Conservation (phyloP, 2,888 invertebrate species). For the Plebejus anna region DNA sequence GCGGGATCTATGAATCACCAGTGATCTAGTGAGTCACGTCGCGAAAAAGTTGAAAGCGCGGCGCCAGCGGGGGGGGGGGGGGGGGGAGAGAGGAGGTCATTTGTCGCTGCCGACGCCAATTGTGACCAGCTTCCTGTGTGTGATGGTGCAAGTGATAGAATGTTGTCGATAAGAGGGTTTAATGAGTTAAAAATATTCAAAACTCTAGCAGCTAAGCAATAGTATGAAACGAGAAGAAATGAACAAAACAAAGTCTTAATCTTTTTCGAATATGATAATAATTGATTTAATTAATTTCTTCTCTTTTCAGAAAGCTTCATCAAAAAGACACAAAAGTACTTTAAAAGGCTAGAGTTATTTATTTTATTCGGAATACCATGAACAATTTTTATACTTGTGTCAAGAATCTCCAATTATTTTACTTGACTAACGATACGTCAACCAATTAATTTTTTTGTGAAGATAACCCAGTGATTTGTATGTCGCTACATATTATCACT, state of each 20-base stretch:
- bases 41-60: constrained; percentile 40
- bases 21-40: constrained; percentile 30
- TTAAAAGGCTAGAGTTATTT: no score
- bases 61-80: constrained; percentile 59
- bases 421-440: no score
- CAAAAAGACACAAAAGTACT: no score
- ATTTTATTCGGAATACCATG: no score
- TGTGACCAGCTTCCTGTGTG: constrained; percentile 71
- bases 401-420: no score
- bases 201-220: no score
- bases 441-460: neutral
- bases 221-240: no score
- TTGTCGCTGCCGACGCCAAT: constrained; percentile 73
- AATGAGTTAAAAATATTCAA: neutral
- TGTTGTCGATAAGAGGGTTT: neutral
- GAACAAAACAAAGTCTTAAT: no score
- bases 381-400: no score
- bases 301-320: no score
- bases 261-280: no score
- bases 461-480: neutral
- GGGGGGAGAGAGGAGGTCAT: constrained; percentile 63
- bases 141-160: constrained; percentile 43
- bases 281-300: no score
- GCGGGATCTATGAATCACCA: constrained; percentile 29
- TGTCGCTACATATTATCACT: neutral